Conservation (phyloP, 2,797 vertebrate species). For the Trachops cirrhosus region DNA sequence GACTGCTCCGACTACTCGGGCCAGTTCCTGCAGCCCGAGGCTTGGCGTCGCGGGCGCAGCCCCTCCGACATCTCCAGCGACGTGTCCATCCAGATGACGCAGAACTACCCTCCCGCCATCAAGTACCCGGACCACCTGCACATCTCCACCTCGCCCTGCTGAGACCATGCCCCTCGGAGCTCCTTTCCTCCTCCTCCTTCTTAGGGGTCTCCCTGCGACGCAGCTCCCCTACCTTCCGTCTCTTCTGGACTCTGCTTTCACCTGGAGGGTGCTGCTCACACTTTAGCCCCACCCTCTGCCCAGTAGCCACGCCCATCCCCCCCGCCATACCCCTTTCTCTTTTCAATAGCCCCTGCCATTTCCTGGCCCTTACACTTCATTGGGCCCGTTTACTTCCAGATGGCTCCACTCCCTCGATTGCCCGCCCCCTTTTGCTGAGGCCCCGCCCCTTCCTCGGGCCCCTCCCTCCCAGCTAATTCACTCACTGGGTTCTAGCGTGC, state of each 20-base stretch:
- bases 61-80: constrained; percentile 93
- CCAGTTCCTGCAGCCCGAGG: constrained; percentile 95
- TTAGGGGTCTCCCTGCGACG: neutral
- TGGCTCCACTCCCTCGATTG: accelerated
- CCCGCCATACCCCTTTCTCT: neutral
- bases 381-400: neutral
- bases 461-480: neutral
- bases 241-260: neutral
- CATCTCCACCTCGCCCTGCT: constrained; percentile 84
- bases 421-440: neutral
- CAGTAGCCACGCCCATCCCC: neutral
- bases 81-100: constrained; percentile 95
- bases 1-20: constrained; percentile 95
- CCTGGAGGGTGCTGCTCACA: neutral
- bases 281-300: neutral
- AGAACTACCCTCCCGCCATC: constrained; percentile 87
- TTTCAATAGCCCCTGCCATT: neutral
- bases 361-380: too few species aligned
- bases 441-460: neutral
- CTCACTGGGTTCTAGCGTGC: accelerated
- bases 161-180: constrained; percentile 40
- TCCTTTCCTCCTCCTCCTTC: neutral
- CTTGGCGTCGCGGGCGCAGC: constrained; percentile 90
- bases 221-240: neutral
- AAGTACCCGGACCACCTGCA: constrained; percentile 82